Evolutionary conservation across 2,797 vertebrate genomes (phyloP).

Genomic region (Amblyraja radiata): DNA sequence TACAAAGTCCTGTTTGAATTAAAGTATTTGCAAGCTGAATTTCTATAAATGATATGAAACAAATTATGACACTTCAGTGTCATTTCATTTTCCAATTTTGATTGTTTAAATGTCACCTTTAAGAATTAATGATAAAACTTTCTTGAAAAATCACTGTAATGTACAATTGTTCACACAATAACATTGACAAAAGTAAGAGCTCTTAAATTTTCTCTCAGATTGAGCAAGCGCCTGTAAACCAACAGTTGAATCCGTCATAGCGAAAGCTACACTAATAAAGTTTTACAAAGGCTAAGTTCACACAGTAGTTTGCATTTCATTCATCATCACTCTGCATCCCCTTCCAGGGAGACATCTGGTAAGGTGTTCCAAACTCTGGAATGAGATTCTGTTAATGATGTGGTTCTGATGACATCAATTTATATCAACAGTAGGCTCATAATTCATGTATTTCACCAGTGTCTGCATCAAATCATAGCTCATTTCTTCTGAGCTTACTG

Average conservation of each 20-base stretch:
- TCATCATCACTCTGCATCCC: neutral
- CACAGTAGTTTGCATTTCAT: neutral
- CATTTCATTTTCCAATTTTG: neutral
- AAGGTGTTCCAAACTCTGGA: no score
- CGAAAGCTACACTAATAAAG: neutral
- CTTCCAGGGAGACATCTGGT: neutral
- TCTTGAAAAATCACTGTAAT: neutral
- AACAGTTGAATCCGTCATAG: neutral
- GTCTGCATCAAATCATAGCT: neutral
- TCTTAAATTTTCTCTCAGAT: neutral
- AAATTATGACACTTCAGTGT: neutral
- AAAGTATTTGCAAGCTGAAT: neutral
- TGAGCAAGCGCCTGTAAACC: slow-evolving; percentile 8
- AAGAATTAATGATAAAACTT: neutral
- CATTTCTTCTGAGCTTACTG: neutral
- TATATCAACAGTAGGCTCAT: neutral
- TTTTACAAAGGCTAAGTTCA: neutral
- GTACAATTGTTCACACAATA: neutral
- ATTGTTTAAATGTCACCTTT: neutral
- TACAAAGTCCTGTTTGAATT: neutral
- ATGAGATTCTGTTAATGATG: neutral
- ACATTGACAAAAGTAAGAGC: neutral
- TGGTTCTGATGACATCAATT: neutral
- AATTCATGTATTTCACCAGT: neutral
- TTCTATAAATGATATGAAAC: neutral